A percentile compares a stretch with the other conserved stretches of the same genome.
phyloP scores from a whole-genome alignment of 1,140 invertebrate species.

The Drosophila orena region DNA sequence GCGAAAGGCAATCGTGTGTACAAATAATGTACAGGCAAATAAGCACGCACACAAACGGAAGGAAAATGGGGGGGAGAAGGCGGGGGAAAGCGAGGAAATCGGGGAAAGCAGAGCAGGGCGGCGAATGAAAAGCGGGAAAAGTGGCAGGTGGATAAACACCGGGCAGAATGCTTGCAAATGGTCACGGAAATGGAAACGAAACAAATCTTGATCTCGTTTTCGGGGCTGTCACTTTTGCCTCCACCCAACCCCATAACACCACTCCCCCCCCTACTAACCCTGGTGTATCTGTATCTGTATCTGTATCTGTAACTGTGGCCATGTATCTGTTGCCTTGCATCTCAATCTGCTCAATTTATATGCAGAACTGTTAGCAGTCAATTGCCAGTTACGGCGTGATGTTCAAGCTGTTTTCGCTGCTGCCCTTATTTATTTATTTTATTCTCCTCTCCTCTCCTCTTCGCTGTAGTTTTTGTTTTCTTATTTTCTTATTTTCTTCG shows the following conservation, averaged over 20 bases:
- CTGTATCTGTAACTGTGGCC: constrained; percentile 8
- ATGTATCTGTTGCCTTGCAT: constrained; percentile 8
- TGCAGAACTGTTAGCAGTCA: constrained; percentile 53
- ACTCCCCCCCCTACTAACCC: no score
- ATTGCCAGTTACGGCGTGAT: constrained; percentile 48
- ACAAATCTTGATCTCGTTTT: constrained; percentile 62
- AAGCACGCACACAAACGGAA: constrained; percentile 57
- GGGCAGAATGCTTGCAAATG: constrained; percentile 42
- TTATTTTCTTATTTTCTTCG: no score
- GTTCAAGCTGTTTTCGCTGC: constrained; percentile 29
- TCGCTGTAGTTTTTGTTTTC: background rate
- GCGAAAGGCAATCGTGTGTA: constrained; percentile 75
- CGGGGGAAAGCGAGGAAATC: background rate
- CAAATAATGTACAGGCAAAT: constrained; percentile 75
- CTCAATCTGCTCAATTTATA: constrained; percentile 30
- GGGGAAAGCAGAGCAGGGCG: no score
- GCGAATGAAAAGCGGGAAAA: background rate
- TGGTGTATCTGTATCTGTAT: constrained; percentile 18
- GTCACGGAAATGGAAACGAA: constrained; percentile 63
- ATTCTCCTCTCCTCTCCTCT: constrained; percentile 32
- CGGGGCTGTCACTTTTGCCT: constrained; percentile 30
- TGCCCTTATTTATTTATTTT: constrained; percentile 27
- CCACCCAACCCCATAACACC: background rate
- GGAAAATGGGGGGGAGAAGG: background rate
- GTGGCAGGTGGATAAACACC: constrained; percentile 49